Evolutionary conservation across 2,113 vertebrate genomes (phyloP).

Genomic region (Rhagologus leucostigma): DNA sequence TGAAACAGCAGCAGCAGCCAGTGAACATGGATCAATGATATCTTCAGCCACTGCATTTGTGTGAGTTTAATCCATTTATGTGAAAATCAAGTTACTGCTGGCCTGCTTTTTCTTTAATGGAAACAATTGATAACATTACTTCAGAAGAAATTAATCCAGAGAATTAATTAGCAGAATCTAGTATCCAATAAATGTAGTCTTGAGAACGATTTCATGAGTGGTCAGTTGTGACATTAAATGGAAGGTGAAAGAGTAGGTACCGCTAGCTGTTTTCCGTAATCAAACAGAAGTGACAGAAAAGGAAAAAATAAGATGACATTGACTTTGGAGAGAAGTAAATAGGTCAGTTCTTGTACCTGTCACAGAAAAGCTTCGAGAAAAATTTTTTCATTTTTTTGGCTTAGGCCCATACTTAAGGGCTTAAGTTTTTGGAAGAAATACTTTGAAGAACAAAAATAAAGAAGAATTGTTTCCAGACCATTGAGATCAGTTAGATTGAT

Average conservation of each 20-base stretch:
- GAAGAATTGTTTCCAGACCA: not conserved
- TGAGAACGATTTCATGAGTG: conserved; percentile 80
- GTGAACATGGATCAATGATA: conserved; percentile 84
- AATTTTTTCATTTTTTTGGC: not conserved
- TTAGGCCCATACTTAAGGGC: not conserved
- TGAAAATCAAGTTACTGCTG: conserved; percentile 77
- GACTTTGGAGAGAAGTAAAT: conserved; percentile 53
- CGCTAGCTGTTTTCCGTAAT: not conserved
- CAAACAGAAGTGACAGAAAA: conserved; percentile 35
- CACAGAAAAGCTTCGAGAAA: conserved; percentile 25
- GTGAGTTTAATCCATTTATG: conserved; percentile 87
- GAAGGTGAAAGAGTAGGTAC: conserved; percentile 38
- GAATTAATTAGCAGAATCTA: conserved; percentile 89
- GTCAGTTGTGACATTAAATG: conserved; percentile 71
- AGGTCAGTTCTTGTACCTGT: conserved; percentile 1
- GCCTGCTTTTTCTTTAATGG: conserved; percentile 75
- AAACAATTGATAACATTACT: conserved; percentile 87
- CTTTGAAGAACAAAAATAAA: not conserved
- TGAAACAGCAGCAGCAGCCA: conserved; percentile 75
- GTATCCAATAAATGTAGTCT: conserved; percentile 81
- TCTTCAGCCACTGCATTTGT: conserved; percentile 80
- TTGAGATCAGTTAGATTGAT: not conserved
- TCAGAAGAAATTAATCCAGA: conserved; percentile 87
- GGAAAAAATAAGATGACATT: conserved; percentile 3
- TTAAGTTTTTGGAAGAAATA: not conserved